phyloP scores from a whole-genome alignment of 2,113 vertebrate genomes.

The Actenoides lindsayi region DNA sequence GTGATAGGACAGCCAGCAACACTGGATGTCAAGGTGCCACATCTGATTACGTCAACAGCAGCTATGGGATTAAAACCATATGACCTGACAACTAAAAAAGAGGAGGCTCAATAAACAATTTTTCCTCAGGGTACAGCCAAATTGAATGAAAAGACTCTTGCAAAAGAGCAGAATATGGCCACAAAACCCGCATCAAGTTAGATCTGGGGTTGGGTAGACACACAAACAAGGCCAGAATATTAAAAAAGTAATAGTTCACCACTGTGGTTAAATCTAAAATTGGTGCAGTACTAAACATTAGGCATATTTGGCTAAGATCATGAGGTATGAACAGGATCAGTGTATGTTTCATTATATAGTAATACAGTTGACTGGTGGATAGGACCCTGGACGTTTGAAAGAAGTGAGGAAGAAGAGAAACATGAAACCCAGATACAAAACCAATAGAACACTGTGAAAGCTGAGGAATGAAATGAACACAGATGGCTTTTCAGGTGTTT shows the following conservation, averaged over 20 bases:
- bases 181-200: neutral
- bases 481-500: neutral
- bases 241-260: neutral
- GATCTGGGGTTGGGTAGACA: neutral
- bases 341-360: neutral
- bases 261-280: neutral
- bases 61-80: neutral
- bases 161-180: neutral
- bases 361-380: neutral
- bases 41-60: neutral
- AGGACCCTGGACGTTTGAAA: neutral
- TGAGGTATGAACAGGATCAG: neutral
- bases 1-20: neutral
- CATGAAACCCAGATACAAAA: neutral
- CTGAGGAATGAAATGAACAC: neutral
- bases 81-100: neutral
- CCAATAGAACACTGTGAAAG: neutral
- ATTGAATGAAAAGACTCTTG: neutral
- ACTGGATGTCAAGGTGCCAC: fast-evolving
- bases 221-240: neutral
- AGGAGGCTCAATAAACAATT: neutral
- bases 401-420: neutral
- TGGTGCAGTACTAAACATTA: neutral
- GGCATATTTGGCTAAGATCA: neutral
- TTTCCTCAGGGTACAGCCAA: neutral